Evolutionary conservation across 2,888 invertebrate genomes (phyloP), one percentile per base, ranked within the genome.

Genomic region (Odontothrips loti): DNA sequence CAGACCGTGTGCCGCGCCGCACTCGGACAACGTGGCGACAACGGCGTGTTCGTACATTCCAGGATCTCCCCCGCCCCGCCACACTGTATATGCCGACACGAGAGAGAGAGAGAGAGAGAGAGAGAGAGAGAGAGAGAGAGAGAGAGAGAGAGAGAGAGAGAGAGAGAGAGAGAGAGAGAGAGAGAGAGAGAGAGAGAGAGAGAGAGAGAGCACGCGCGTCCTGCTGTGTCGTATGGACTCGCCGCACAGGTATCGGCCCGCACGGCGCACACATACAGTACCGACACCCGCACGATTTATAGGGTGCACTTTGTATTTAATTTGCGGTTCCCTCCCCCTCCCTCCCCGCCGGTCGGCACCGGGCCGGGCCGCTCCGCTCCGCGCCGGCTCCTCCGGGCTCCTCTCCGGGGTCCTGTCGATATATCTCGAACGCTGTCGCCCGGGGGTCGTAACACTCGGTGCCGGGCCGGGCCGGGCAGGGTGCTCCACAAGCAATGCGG

Each of bases 321-420:
- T 75, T 75, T 75, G 68, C 68, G 68, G 68, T 75, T 75, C 68
- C 68, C 68, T 75, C 68, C 68, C 68, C 68, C 68, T 12, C 68
- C 68, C 68, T 12, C 68, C 27, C 68, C 23, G 27, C 27, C 27
- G 34, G 34, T 15, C 51, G 20, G 17, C 58, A n/a, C 11, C 6
- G 58, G 58, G 58, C 58, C 58, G 58, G 15, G 58, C 20, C 58
- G 20, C 20, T 4, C 58, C 17, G 58, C 34, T 43, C 34, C 27
- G 23, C 8, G 68, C 68, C 68, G n/a, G 27, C 23, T 12, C 23
- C 68, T 12, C 23, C 27, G 27, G 27, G 10, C 68, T 27, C 68
- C 27, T 75, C 58, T 75, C 68, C n/a, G 68, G 58, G 34, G 34
- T 43, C 58, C 68, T 27, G 68, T 75, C 68, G 68, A 75, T 75